A percentile compares a stretch with the other conserved stretches of the same genome.
These are phyloP conservation scores for Umimayanthus chanpuru DNA, from an alignment of 92 coral and sea anemone species.

Conservation along the genomic window DNA sequence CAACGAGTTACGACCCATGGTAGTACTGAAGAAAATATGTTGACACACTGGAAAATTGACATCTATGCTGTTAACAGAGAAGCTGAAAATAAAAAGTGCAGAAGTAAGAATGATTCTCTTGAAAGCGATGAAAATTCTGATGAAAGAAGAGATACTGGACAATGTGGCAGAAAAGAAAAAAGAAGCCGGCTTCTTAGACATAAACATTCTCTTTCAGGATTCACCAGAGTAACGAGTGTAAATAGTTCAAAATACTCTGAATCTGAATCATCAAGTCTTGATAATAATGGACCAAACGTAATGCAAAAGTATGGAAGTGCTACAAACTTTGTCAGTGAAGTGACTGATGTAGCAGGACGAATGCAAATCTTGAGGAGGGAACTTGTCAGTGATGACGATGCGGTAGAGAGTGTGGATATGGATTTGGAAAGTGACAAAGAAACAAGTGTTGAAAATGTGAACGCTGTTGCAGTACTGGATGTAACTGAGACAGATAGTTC, in stretches of 20 bases:
- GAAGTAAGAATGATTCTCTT: neutral
- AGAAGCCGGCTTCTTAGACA: neutral
- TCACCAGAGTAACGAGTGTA: neutral
- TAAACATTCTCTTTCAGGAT: neutral
- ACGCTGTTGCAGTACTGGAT: neutral
- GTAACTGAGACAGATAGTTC: neutral
- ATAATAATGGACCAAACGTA: neutral
- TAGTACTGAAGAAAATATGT: neutral
- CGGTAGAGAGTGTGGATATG: neutral
- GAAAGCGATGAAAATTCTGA: neutral
- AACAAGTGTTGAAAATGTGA: neutral
- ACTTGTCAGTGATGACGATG: neutral
- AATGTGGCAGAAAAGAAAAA: neutral
- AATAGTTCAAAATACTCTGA: neutral
- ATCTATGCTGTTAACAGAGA: slow-evolving; percentile 38
- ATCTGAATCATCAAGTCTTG: neutral
- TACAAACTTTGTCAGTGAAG: neutral
- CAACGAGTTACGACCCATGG: neutral
- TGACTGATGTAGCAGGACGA: neutral
- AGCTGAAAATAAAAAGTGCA: slow-evolving; percentile 23
- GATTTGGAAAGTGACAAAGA: slow-evolving; percentile 1
- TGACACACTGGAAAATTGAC: slow-evolving; percentile 39
- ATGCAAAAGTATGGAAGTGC: neutral
- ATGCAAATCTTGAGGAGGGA: neutral
- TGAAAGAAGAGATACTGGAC: neutral